These are phyloP conservation scores for Bos taurus DNA, from an alignment of 2,113 vertebrate genomes.

Conservation along the genomic window ARS-UCD2.0 NC_037328.1:151366501-151367000, in stretches of 20 bases:
- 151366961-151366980: not conserved
- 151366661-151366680: not conserved
- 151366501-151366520: not conserved
- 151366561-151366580: not conserved
- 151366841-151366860: not conserved
- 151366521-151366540: not conserved
- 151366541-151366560: not conserved
- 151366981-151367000: not conserved
- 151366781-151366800: not conserved
- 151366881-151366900: not conserved
- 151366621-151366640: not conserved
- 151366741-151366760: not conserved
- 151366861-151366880: not conserved
- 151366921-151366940: fast-evolving
- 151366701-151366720: not conserved
- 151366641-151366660: not conserved
- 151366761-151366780: not conserved
- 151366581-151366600: not conserved
- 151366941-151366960: not conserved
- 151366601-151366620: not conserved
- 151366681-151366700: not conserved
- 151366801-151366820: not conserved
- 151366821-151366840: not conserved
- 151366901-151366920: not conserved
- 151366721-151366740: not conserved